Base-by-base conservation (phyloP, 2,888 invertebrate species). In the Sarcophaga caerulescens region DNA sequence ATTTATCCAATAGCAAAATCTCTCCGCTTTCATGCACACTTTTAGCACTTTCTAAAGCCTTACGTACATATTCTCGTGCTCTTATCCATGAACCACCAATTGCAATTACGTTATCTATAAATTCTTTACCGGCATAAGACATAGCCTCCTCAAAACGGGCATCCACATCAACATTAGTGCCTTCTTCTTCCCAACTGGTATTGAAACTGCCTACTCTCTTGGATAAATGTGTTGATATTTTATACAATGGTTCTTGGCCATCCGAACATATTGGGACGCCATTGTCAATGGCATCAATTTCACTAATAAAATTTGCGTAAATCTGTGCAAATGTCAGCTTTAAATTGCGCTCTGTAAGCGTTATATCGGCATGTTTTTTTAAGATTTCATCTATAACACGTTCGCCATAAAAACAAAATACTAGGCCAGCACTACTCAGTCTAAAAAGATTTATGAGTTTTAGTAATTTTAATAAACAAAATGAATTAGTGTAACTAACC, bases 231-330 rank as follows among this genome's bases (percentile, higher is more conserved):
- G 98, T 97, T 1, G 95, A 94, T n/a, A 98, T 96, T 87, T 94
- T 94, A 92, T 98, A 98, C 47, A 93, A 94, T 0, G 96, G 96
- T 90, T 96, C 95, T 4, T 95, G 96, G 62, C 95, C 95, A 87
- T 96, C 95, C 2, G 95, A 96, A 87, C 95, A 95, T 94, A 97
- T 96, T 0, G 96, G 95, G 0, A 99, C 94, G n/a, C 99, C 99
- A 94, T 99, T 99, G 92, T 99, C 99, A 79, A 99, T 96, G 1
- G 97, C 99, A 94, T 99, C 99, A 84, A 99, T 95, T 94, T 99
- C 99, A 93, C 97, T 96, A 17, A 99, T 95, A 79, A 99, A 97
- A 82, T 95, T 95, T 88, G 97, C 96, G 92, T 99, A 99, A 0
- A 99, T 94, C 91, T 95, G 95, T 87, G 94, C 94, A 90, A 94